Conservation (phyloP, 2,888 invertebrate genomes). For the Nephrotoma guestfalica region DNA sequence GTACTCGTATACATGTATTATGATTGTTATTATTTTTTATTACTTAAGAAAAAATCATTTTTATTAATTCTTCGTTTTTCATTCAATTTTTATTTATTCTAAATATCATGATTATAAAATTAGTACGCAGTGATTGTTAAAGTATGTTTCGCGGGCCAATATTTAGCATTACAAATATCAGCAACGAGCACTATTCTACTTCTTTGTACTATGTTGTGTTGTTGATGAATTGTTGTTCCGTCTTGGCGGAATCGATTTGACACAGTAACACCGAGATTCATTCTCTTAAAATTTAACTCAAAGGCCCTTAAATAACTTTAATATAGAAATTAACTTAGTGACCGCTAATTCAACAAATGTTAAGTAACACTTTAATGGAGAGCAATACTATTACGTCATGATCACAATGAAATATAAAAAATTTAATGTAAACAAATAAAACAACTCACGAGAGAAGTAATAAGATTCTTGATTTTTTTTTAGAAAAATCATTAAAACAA, state of each 20-base stretch:
- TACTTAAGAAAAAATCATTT: neutral
- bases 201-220: no score
- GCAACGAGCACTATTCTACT: no score
- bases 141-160: no score
- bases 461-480: neutral
- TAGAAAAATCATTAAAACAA: neutral
- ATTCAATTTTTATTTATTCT: neutral
- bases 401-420: neutral
- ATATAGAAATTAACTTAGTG: no score
- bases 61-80: neutral
- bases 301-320: no score
- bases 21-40: neutral
- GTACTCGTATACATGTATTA: neutral
- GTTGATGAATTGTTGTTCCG: no score
- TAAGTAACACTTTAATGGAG: neutral
- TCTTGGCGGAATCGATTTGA: no score
- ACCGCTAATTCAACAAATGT: neutral
- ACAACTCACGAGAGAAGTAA: neutral
- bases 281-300: no score
- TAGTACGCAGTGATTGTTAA: no score
- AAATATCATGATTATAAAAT: neutral
- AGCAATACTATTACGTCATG: neutral
- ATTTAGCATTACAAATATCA: no score
- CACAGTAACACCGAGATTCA: no score
- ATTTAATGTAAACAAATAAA: neutral